Evolutionary conservation across 2,113 vertebrate genomes (phyloP), one percentile per base, ranked within the genome.

Genomic region (Rissa tridactyla): DNA sequence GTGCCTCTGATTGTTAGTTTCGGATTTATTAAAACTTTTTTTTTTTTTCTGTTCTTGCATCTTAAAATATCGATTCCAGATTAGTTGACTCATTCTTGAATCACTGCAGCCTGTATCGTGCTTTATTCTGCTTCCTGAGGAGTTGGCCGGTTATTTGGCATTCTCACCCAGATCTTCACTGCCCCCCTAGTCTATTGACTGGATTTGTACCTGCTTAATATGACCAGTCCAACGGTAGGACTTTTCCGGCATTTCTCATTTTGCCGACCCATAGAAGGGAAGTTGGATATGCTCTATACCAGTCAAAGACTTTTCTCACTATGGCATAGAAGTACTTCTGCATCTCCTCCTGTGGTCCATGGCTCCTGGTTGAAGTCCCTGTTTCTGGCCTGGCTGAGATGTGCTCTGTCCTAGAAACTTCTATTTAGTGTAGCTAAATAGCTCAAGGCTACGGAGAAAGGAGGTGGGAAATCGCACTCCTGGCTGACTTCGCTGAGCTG

Each of bases 381-480:
- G 23, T 80, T 92, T 83, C 64, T 90, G 42, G 49, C 40, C 79
- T 86, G 80, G 16, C 65, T 82, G 83, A 76, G 40, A 38, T 65
- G 26, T 91, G 51, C 30, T 92, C 38, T 94, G 64, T 82, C 77
- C 57, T 88, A 83, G 87, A 90, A 90, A 54, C 49, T 69, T 85
- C 34, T 51, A 0, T 32, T 30, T 49, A 76, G 13, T 47, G 18
- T 34, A 80, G 58, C 47, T 19, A 26, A 58, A 51, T 72, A 84
- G 75, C 71, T 80, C 86, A 62, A 82, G 71, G 62, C 72, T 80
- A 2, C 55, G 40, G 68, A 92, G 64, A 92, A 73, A 40, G 44
- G 49, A 75, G 70, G 27, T 76, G 34, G 47, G 70, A 79, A 57
- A 55, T 76, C 5, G 0, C 21, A 29, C 17, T 95, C 52, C 84